phyloP scores from a whole-genome alignment of 1,140 invertebrate genomes.

The Magallana angulata region DNA sequence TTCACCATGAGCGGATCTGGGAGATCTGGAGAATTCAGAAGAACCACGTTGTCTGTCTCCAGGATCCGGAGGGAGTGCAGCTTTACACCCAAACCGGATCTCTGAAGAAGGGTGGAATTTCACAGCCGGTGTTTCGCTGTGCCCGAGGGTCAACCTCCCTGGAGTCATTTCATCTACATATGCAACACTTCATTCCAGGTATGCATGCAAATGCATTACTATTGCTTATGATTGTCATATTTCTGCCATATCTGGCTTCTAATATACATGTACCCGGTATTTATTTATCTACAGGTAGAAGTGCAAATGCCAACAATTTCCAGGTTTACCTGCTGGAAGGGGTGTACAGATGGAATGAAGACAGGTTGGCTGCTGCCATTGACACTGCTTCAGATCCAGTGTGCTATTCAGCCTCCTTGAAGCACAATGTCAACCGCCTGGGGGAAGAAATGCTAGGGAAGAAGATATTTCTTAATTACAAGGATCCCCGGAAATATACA shows the following conservation, averaged over 20 bases:
- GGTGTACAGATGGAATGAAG: conserved; percentile 59
- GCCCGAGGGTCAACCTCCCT: conserved; percentile 43
- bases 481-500: conserved; percentile 16
- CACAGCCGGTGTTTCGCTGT: conserved; percentile 48
- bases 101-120: conserved; percentile 52
- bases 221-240: neutral
- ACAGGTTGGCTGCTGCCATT: conserved; percentile 48
- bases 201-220: neutral
- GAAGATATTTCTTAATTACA: conserved; percentile 19
- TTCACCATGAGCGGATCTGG: conserved; percentile 49
- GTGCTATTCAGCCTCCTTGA: neutral
- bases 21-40: conserved; percentile 54
- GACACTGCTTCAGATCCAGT: neutral
- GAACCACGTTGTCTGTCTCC: conserved; percentile 63
- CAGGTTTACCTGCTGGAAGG: conserved; percentile 65
- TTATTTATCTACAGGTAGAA: conserved; percentile 48
- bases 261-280: neutral
- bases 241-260: no score
- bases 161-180: conserved; percentile 53
- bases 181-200: conserved; percentile 55
- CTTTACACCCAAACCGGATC: conserved; percentile 62
- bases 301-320: conserved; percentile 59
- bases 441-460: conserved; percentile 16
- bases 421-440: neutral
- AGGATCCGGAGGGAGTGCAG: conserved; percentile 59